Conservation (phyloP, 2,888 invertebrate species). For the Diloba caeruleocephala region DNA sequence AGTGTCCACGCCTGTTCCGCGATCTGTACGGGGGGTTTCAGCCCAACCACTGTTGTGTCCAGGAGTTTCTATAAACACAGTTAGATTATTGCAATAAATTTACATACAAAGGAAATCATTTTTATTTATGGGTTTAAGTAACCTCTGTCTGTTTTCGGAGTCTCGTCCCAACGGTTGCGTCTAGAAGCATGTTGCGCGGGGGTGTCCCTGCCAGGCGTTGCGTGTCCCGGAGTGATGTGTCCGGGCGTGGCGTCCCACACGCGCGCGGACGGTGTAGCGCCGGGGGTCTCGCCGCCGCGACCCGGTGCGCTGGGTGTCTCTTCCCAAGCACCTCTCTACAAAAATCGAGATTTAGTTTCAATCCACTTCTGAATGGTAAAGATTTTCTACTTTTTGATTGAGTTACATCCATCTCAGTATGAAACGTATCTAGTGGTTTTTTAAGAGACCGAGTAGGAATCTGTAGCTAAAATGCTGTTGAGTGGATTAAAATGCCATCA, state of each 20-base stretch:
- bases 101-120: neutral
- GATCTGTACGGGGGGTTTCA: constrained; percentile 98
- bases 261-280: constrained; percentile 97
- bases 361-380: no score
- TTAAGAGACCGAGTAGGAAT: no score
- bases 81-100: neutral
- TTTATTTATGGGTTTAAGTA: neutral
- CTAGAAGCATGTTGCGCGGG: constrained; percentile 93
- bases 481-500: no score
- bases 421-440: no score
- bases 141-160: constrained; percentile 98
- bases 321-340: constrained; percentile 93
- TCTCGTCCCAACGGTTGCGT: constrained; percentile 99
- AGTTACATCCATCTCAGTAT: no score
- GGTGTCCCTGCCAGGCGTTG: constrained; percentile 95
- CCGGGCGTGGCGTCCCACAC: constrained; percentile 99
- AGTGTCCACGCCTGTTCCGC: constrained; percentile 93
- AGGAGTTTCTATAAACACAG: constrained; percentile 93
- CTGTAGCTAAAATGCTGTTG: no score
- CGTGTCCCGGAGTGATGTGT: constrained; percentile 95
- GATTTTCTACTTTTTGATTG: no score
- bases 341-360: neutral
- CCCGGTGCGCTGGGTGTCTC: constrained; percentile 96
- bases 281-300: constrained; percentile 95
- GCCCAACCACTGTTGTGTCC: constrained; percentile 99